phyloP scores from a whole-genome alignment of 2,113 vertebrate species.

The Entelurus aequoreus region DNA sequence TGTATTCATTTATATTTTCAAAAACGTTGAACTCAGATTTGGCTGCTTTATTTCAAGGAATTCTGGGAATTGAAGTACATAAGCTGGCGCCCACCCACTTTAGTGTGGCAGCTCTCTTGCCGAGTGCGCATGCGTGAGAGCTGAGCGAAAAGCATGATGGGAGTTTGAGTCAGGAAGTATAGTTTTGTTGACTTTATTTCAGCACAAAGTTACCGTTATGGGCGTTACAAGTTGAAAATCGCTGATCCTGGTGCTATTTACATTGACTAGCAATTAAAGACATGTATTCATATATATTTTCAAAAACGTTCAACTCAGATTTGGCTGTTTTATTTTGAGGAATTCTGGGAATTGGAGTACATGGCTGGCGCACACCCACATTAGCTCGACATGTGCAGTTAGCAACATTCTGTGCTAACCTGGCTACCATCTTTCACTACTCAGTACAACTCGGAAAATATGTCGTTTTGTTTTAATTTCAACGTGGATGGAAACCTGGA shows the following conservation, averaged over 20 bases:
- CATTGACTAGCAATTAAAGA: not conserved
- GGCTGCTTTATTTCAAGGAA: not conserved
- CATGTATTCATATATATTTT: not conserved
- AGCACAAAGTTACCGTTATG: not conserved
- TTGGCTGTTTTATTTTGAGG: not conserved
- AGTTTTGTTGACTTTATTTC: not conserved
- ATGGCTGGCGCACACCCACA: not conserved
- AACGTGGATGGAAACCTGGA: constrained; percentile 36
- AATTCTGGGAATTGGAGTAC: constrained; percentile 57
- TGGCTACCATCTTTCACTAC: not conserved
- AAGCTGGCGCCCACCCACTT: too few relatives aligned
- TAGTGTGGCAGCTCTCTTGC: not conserved
- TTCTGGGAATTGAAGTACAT: constrained; percentile 57
- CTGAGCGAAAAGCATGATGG: constrained; percentile 29
- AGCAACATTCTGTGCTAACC: not conserved
- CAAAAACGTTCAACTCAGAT: not conserved
- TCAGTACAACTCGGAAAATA: constrained; percentile 20
- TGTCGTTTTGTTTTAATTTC: constrained; percentile 78
- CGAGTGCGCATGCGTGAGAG: constrained; percentile 32
- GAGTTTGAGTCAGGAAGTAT: constrained; percentile 33
- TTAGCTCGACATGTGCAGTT: constrained; percentile 20
- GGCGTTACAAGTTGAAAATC: not conserved
- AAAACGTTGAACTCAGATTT: not conserved
- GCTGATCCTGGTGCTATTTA: not conserved
- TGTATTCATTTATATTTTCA: not conserved